Percentiles rank a stretch among this genome's conserved stretches.
Evolutionary conservation across 2,113 vertebrate genomes (phyloP).

Genomic region (Corythornis madagascariensis): DNA sequence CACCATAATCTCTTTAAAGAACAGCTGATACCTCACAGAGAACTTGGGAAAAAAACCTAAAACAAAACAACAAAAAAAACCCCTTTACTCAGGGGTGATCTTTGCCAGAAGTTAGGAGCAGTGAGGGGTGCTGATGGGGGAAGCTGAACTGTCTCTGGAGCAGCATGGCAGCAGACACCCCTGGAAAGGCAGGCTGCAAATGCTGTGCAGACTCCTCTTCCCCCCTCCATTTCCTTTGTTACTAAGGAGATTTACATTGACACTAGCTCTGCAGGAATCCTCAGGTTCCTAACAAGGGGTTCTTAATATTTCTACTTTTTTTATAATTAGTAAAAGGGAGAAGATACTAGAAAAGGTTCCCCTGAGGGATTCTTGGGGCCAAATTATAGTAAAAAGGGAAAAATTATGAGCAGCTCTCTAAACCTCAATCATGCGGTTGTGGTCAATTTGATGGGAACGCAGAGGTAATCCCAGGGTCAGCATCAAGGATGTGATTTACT

Average conservation of each 20-base stretch:
- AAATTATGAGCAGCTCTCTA: not conserved
- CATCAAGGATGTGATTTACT: not conserved
- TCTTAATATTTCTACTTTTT: conserved; percentile 20
- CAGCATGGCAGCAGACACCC: not conserved
- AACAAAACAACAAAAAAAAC: too few relatives aligned
- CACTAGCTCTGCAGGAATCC: conserved; percentile 51
- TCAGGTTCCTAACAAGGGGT: conserved; percentile 27
- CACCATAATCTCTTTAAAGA: conserved; percentile 35
- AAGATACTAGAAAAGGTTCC: not conserved
- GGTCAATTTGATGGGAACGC: not conserved
- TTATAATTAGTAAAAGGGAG: conserved; percentile 7
- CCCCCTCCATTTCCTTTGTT: conserved; percentile 49
- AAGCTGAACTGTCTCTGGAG: not conserved
- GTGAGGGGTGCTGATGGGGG: not conserved
- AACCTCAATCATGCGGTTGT: not conserved
- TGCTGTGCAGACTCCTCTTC: not conserved
- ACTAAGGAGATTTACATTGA: conserved; percentile 67
- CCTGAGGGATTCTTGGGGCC: not conserved
- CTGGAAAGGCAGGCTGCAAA: not conserved
- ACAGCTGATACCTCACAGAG: conserved; percentile 45
- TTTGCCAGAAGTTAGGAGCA: not conserved
- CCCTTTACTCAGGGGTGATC: not conserved
- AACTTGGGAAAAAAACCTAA: not conserved
- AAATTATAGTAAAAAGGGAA: not conserved
- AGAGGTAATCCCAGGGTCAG: not conserved